These are phyloP conservation scores for Euwallacea similis DNA, from an alignment of 1,140 invertebrate genomes.

Conservation along the genomic window DNA sequence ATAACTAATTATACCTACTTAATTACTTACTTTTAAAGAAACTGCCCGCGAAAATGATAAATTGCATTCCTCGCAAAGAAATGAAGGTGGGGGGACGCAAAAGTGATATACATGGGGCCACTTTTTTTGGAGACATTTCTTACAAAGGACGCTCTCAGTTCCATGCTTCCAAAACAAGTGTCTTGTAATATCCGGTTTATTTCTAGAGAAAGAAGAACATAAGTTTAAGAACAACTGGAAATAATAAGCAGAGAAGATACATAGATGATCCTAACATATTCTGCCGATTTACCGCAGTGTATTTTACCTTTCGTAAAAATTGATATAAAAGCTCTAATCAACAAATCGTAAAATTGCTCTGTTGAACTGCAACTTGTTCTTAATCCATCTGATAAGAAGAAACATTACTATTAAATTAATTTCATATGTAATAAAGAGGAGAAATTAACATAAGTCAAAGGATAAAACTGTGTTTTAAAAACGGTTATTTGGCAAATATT, in stretches of 20 bases:
- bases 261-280: no score
- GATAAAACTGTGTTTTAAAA: no score
- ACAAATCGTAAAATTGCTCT: no score
- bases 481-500: no score
- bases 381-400: no score
- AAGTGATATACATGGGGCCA: constrained; percentile 91
- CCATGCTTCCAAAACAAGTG: constrained; percentile 91
- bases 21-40: constrained; percentile 63
- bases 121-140: constrained; percentile 82
- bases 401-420: no score
- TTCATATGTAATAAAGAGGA: neutral
- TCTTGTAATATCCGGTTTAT: constrained; percentile 83
- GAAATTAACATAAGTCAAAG: no score
- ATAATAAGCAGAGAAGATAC: neutral
- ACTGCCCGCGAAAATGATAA: constrained; percentile 73
- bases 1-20: no score
- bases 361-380: no score
- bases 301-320: no score
- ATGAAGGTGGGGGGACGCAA: constrained; percentile 75
- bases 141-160: constrained; percentile 81
- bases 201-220: constrained; percentile 47
- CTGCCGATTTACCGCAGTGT: no score
- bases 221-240: neutral
- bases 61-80: constrained; percentile 79
- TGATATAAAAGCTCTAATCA: no score